Base-by-base conservation (phyloP, 1,140 invertebrate species). In the Aethina tumida region DNA sequence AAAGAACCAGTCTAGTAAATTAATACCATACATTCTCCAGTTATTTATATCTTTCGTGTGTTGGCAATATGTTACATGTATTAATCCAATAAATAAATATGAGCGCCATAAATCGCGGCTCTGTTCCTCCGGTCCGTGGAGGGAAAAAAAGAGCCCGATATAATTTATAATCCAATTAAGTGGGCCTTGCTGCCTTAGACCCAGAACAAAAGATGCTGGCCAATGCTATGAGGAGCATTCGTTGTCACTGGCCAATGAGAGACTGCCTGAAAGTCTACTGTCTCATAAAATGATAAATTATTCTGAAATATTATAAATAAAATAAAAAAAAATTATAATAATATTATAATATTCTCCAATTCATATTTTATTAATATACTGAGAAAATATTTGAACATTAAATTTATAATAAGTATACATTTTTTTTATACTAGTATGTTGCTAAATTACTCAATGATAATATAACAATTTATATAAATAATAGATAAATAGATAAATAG, bases 31-130 rank as follows among this genome's bases (percentile, higher is more conserved):
- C 57, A 56, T 58, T 59, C 52, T 43, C 52, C 37, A 53, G 56
- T 59, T 61, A 61, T 61, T 61, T 61, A 61, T 61, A 55, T 50
- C 56, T 54, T 47, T 57, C 57, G 53, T 59, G 57, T 61, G 59
- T 61, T 59, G 56, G 54, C 56, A 59, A 59, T 61, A 61, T 58
- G 59, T 59, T 61, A 61, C 59, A 58, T 57, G 59, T 59, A 61
- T 61, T 61, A 61, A 61, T 61, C 59, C 59, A 61, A 61, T 61
- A 61, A 61, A 61, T 61, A 61, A 61, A 61, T 59, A 61, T 57
- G 59, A 57, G 54, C 48, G 54, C 51, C 52, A 61, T 61, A 61
- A 61, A 61, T 61, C 50, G 56, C 49, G 42, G 33, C 45, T 44
- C 37, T 33, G 41, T 50, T 44, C 43, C 38, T 43, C 42, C 38